Evolutionary conservation across 2,797 vertebrate genomes (phyloP), one percentile per base, ranked within the genome.

Genomic region (Phataginus tricuspis): DNA sequence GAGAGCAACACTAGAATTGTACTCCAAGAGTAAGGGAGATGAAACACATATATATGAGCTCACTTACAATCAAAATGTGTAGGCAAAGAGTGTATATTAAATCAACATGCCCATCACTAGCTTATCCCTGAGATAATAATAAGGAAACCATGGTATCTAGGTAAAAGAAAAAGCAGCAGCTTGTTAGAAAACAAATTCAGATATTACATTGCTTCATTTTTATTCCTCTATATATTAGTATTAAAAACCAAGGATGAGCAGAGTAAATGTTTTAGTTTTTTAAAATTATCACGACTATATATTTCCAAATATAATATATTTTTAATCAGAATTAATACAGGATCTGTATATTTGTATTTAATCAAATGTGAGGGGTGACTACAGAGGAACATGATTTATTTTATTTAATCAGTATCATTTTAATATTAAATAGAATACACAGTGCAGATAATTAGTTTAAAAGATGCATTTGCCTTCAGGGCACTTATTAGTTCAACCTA

Each of bases 401-500:
- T 96, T 93, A 94, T 90, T 97, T 96, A 95, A 97, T 97, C 86
- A 93, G 96, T 93, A 91, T 94, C 89, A 84, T 92, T 97, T 98
- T 96, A 96, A 94, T 97, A 96, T 96, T 97, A 96, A 97, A 74
- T 95, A 94, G 95, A 97, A 96, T 96, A 92, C 95, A 97, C 84
- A 96, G 93, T 86, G 77, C 53, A 96, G 95, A 94, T 97, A 98
- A 98, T 97, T 97, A 97, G 96, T 88, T 97, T 96, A 97, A 97
- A 97, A 97, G 95, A 98, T 96, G 94, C 97, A 96, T 97, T 93
- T 97, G 86, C 94, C 97, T 97, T 97, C 69, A 86, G 91, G 96
- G 84, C 55, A 95, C 83, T 97, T 96, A 97, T 71, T 97, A 97
- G 51, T 96, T 95, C 78, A 95, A 97, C 80, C 66, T 96, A 97